Conservation (phyloP, 2,113 vertebrate species). For the Chlorodrepanis virens region DNA sequence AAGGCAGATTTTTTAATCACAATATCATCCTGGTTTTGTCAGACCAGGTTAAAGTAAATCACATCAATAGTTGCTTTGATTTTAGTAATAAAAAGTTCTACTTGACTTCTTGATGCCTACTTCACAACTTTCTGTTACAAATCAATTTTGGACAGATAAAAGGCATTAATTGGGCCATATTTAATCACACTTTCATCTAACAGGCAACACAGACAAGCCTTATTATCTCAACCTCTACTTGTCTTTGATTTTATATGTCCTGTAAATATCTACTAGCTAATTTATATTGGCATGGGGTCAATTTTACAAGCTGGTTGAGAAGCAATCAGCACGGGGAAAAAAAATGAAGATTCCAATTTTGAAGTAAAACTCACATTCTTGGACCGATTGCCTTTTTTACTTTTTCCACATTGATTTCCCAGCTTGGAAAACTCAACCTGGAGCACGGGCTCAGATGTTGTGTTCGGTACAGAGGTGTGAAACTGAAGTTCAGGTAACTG, state of each 20-base stretch:
- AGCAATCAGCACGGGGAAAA: neutral
- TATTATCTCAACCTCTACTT: conserved; percentile 21
- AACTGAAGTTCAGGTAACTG: neutral
- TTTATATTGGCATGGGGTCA: neutral
- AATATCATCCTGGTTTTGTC: neutral
- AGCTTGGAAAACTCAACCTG: neutral
- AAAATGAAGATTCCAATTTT: neutral
- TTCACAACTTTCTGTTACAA: conserved; percentile 54
- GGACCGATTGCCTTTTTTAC: neutral
- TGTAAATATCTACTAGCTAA: conserved; percentile 10
- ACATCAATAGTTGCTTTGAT: neutral
- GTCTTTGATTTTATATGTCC: neutral
- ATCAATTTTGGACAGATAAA: conserved; percentile 60
- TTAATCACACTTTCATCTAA: conserved; percentile 55
- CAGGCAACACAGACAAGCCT: neutral
- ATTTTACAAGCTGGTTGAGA: conserved; percentile 11
- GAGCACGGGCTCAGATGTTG: neutral
- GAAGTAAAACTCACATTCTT: neutral
- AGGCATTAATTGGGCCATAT: conserved; percentile 47
- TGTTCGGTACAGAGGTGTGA: neutral
- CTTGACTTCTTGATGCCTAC: conserved; percentile 5
- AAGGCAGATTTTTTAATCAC: neutral
- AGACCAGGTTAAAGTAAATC: neutral
- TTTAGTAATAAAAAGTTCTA: neutral
- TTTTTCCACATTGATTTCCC: neutral